Evolutionary conservation across 2,888 invertebrate genomes (phyloP).

Genomic region (Hipparchia semele): DNA sequence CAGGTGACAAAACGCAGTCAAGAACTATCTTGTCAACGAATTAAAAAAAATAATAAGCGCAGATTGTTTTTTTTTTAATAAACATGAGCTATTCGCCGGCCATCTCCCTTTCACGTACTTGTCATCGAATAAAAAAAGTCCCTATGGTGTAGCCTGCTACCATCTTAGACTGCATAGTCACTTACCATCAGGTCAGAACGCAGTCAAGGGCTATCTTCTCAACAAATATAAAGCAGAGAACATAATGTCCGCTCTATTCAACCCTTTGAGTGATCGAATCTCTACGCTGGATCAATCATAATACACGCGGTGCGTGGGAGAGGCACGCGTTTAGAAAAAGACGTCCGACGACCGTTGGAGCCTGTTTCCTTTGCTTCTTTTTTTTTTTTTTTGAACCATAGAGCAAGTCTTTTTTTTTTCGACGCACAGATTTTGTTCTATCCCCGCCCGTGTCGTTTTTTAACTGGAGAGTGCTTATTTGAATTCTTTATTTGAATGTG

Average conservation of each 20-base stretch:
- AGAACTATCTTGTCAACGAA: too few relatives aligned
- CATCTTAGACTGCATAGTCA: too few relatives aligned
- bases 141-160: too few relatives aligned
- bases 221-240: neutral
- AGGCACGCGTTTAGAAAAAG: constrained; percentile 44
- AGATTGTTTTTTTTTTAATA: too few relatives aligned
- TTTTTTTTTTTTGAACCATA: constrained; percentile 45
- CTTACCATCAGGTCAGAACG: too few relatives aligned
- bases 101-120: too few relatives aligned
- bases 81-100: too few relatives aligned
- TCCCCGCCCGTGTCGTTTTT: constrained; percentile 32
- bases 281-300: constrained; percentile 13
- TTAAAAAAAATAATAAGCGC: too few relatives aligned
- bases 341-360: constrained; percentile 51
- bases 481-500: constrained; percentile 15
- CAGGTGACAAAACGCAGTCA: too few relatives aligned
- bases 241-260: constrained; percentile 1
- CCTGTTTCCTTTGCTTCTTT: constrained; percentile 51
- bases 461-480: constrained; percentile 13
- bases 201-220: too few relatives aligned
- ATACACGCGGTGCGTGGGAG: constrained; percentile 40
- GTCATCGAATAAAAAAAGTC: too few relatives aligned
- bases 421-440: constrained; percentile 39
- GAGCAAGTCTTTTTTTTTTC: constrained; percentile 46
- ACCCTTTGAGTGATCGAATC: neutral